These are phyloP conservation scores for Reticulitermes speratus DNA, from an alignment of 1,140 invertebrate genomes.

Conservation along the genomic window DNA sequence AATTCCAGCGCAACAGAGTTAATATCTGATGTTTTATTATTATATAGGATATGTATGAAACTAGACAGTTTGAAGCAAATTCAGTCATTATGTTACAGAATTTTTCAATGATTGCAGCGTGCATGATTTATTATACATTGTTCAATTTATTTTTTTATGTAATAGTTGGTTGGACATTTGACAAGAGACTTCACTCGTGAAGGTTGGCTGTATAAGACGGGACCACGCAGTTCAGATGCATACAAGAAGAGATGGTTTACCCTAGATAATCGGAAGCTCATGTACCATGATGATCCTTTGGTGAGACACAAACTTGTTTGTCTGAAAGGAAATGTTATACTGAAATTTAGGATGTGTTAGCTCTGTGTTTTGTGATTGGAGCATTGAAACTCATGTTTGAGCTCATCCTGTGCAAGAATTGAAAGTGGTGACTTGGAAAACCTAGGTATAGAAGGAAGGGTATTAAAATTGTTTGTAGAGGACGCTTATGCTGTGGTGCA, in stretches of 20 bases:
- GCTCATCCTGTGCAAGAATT: too few species aligned
- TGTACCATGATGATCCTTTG: constrained; percentile 86
- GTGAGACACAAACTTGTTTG: constrained; percentile 46
- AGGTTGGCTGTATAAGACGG: constrained; percentile 89
- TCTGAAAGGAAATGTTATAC: too few species aligned
- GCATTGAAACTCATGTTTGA: too few species aligned
- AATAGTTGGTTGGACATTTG: constrained; percentile 63
- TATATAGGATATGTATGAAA: too few species aligned
- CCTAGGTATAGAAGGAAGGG: too few species aligned
- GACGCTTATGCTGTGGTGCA: too few species aligned
- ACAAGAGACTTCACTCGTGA: constrained; percentile 80
- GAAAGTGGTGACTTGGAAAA: too few species aligned
- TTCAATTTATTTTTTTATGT: constrained; percentile 35
- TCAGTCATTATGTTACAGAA: not conserved
- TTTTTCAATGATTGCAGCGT: not conserved
- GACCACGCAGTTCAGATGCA: constrained; percentile 72
- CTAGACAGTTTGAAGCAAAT: not conserved
- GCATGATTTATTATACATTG: not conserved
- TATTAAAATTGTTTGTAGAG: too few species aligned
- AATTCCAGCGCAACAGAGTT: too few species aligned
- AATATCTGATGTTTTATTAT: too few species aligned
- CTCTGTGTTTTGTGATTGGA: too few species aligned
- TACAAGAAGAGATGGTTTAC: constrained; percentile 87
- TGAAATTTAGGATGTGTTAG: too few species aligned
- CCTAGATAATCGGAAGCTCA: constrained; percentile 82